Conservation (phyloP, 2,888 invertebrate species). For the Scrobipalpa atriplicella region DNA sequence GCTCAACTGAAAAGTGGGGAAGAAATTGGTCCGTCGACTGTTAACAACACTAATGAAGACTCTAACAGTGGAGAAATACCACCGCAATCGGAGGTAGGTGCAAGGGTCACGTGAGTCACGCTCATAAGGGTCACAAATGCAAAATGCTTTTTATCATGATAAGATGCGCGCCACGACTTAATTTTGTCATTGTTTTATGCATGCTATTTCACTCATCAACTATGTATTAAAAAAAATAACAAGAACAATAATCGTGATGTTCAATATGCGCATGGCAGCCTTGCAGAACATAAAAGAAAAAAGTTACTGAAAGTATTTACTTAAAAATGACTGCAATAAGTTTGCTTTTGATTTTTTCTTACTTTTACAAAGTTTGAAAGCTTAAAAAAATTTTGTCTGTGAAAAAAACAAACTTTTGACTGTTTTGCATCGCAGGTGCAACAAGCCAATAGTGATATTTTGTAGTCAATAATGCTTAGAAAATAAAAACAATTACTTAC, state of each 20-base stretch:
- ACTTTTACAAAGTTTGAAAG: conserved; percentile 2
- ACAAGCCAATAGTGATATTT: too few species aligned
- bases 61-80: conserved; percentile 67
- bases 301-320: too few species aligned
- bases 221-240: too few species aligned
- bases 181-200: too few species aligned
- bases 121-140: not conserved
- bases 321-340: not conserved
- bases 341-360: not conserved
- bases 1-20: conserved; percentile 88
- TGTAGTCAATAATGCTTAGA: too few species aligned
- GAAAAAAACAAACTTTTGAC: not conserved
- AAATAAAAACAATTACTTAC: too few species aligned
- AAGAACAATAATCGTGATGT: too few species aligned
- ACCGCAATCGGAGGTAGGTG: conserved; percentile 45
- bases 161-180: too few species aligned
- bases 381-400: not conserved
- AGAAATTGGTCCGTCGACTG: conserved; percentile 77
- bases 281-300: too few species aligned
- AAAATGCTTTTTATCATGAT: not conserved
- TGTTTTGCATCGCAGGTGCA: too few species aligned
- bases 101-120: not conserved
- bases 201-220: too few species aligned
- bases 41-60: conserved; percentile 68
- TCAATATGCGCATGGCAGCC: too few species aligned